Base-by-base conservation (phyloP, 2,797 vertebrate species). In the Acomys russatus region DNA sequence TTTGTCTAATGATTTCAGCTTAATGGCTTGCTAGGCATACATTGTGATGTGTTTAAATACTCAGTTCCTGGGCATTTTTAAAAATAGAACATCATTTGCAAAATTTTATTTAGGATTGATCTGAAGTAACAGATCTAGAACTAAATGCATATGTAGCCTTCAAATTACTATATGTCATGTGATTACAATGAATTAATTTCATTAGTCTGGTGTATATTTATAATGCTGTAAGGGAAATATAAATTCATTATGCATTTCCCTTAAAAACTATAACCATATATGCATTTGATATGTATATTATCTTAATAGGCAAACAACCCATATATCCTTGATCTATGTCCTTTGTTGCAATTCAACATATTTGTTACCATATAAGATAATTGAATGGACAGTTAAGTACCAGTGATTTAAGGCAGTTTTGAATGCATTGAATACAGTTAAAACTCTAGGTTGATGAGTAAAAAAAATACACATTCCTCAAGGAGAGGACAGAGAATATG, bases 401-500 rank as follows among this genome's bases (percentile, higher is more conserved):
- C 80, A 91, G 80, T 44, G 90, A 66, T 94, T 95, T 92, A 95
- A 95, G 59, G 35, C 35, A 90, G 80, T 35, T 96, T 73, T 78
- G 12, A 12, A 5, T 49, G 49, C n/a, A 83, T 56, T 79, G 59
- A 73, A 3, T 79, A 30, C 84, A 1, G 87, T 80, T 78, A 96
- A 92, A 91, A 64, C 4, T 76, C 17, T 28, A 92, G 35, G 77
- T 94, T 83, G 80, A 64, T 82, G 28, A 90, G 95, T 54, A 23
- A 86, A 88, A 91, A 86, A 92, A 44, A 35, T 70, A 97, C 91
- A 92, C 15, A 20, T 25, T 90, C 44, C 79, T 96, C 97, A 97
- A 97, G 96, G 92, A 96, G 79, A 97, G 30, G 38, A 96, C 92
- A 59, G 85, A 91, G 35, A 97, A 85, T 91, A 90, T 88, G 10